Conservation (phyloP, 1,140 invertebrate genomes). For the Phthorimaea operculella region DNA sequence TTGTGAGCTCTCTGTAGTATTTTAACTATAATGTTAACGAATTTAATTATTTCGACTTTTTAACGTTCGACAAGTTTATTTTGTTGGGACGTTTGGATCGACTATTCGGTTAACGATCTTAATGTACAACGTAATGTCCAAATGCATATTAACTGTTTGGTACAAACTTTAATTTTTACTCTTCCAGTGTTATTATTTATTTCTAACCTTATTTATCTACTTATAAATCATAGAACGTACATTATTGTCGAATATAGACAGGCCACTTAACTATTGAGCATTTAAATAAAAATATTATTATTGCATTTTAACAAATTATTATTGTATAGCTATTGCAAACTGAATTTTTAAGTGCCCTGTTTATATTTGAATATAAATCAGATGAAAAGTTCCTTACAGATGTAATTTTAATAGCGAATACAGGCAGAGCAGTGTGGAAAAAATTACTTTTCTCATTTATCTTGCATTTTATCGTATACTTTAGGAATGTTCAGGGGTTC, state of each 20-base stretch:
- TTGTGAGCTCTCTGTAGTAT: neutral
- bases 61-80: no score
- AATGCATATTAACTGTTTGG: neutral
- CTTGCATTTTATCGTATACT: slow-evolving; percentile 50
- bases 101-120: no score
- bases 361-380: neutral
- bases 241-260: neutral
- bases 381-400: slow-evolving; percentile 27
- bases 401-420: slow-evolving; percentile 17
- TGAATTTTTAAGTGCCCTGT: neutral
- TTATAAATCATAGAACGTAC: neutral
- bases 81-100: no score
- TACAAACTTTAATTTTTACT: slow-evolving; percentile 1
- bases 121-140: no score
- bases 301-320: no score
- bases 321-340: neutral
- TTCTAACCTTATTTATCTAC: slow-evolving; percentile 1
- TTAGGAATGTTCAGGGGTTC: slow-evolving; percentile 24
- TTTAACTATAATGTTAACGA: neutral
- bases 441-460: slow-evolving; percentile 23
- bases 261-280: no score
- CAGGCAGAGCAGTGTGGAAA: slow-evolving; percentile 5
- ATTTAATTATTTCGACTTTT: no score
- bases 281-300: no score
- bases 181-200: slow-evolving; percentile 5